Evolutionary conservation across 1,140 invertebrate genomes (phyloP).

Genomic region (Bombus superbus): DNA sequence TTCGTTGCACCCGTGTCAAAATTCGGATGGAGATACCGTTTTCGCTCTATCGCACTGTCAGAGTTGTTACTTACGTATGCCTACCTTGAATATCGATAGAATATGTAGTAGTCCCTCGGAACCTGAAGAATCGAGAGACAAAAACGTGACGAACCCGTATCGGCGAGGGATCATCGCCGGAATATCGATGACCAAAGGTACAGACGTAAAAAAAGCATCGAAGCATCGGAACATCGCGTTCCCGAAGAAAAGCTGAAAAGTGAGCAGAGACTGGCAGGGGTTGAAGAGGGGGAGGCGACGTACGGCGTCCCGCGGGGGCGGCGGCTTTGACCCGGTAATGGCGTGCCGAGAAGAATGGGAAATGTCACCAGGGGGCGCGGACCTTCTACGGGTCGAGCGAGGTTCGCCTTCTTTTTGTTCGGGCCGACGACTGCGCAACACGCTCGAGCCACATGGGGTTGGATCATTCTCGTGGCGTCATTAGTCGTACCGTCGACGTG

Average conservation of each 20-base stretch:
- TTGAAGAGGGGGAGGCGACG: constrained; percentile 58
- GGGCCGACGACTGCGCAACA: constrained; percentile 69
- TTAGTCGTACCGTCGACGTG: constrained; percentile 77
- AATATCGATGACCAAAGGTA: constrained; percentile 21
- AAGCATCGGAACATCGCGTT: background rate
- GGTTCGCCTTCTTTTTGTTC: constrained; percentile 75
- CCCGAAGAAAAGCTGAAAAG: constrained; percentile 70
- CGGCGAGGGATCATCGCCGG: background rate
- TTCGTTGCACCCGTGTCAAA: too few relatives aligned
- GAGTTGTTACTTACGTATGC: background rate
- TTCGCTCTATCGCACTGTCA: background rate
- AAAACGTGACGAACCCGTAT: too few relatives aligned
- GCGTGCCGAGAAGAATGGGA: constrained; percentile 82
- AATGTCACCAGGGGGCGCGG: constrained; percentile 82
- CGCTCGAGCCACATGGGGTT: constrained; percentile 72
- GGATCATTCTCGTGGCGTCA: constrained; percentile 77
- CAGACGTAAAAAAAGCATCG: background rate
- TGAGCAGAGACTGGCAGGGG: constrained; percentile 42
- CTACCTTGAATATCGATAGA: background rate
- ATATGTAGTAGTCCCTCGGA: background rate
- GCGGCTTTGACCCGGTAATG: constrained; percentile 80
- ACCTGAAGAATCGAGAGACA: background rate
- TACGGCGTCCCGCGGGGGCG: constrained; percentile 80
- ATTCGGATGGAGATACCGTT: background rate
- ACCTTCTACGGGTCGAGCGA: constrained; percentile 67